Percentiles rank a stretch among this genome's conserved stretches.
Conservation (phyloP, 1,140 invertebrate genomes). For the Marisa cornuarietis region DNA sequence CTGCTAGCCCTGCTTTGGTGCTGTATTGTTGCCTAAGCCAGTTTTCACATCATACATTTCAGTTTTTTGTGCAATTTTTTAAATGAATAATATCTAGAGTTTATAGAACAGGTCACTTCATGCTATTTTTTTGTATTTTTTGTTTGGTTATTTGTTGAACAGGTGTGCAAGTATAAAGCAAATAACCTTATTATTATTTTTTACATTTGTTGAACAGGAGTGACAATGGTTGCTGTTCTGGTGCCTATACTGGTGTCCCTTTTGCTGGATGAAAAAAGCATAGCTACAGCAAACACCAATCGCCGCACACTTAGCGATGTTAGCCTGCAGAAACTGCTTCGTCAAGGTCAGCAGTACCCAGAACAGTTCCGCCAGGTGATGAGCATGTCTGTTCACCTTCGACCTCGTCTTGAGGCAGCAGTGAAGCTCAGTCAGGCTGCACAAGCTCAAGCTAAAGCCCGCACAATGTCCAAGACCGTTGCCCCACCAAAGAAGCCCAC, state of each 20-base stretch:
- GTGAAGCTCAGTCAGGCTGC: constrained; percentile 73
- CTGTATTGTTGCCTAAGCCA: too few relatives aligned
- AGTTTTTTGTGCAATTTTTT: too few relatives aligned
- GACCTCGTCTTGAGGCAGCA: constrained; percentile 84
- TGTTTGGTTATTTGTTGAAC: too few relatives aligned
- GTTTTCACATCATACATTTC: too few relatives aligned
- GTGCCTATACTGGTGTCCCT: constrained; percentile 89
- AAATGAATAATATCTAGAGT: too few relatives aligned
- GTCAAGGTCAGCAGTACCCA: constrained; percentile 82
- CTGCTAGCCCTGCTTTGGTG: too few relatives aligned
- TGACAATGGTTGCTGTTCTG: constrained; percentile 86
- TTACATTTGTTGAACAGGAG: constrained; percentile 72
- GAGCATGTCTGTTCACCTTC: constrained; percentile 81
- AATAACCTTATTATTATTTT: neutral
- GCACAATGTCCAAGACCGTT: constrained; percentile 62
- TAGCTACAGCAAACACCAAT: constrained; percentile 73
- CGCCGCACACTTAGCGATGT: constrained; percentile 82
- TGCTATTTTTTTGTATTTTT: too few relatives aligned
- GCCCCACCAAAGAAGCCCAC: constrained; percentile 75
- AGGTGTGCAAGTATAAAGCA: too few relatives aligned
- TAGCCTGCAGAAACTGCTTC: constrained; percentile 86
- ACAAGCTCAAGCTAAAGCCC: constrained; percentile 62
- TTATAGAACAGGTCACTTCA: too few relatives aligned
- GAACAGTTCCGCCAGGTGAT: constrained; percentile 92
- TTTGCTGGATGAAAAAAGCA: constrained; percentile 76